A percentile compares a stretch with the other conserved stretches of the same genome.
Evolutionary conservation across 1,140 invertebrate genomes (phyloP).

Genomic region (Polypedilum vanderplanki): DNA sequence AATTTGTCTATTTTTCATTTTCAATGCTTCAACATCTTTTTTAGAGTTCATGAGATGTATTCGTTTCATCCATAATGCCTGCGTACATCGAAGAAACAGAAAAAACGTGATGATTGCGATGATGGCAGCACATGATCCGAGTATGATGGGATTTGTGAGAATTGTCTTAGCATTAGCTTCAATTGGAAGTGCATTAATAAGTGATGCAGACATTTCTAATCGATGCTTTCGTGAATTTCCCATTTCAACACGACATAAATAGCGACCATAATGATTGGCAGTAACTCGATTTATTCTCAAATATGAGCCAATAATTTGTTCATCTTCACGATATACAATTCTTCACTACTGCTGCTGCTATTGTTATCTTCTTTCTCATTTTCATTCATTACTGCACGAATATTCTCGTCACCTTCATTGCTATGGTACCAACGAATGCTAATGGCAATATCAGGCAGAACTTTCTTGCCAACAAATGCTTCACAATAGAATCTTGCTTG

Average conservation of each 20-base stretch:
- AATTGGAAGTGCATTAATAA: constrained; percentile 24
- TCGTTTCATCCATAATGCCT: not conserved
- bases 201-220: constrained; percentile 30
- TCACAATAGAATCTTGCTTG: constrained; percentile 62
- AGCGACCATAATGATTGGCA: constrained; percentile 58
- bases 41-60: too few relatives aligned
- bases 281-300: constrained; percentile 53
- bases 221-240: constrained; percentile 29
- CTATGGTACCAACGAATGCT: constrained; percentile 30
- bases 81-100: not conserved
- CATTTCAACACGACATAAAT: constrained; percentile 48
- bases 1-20: too few relatives aligned
- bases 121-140: not conserved
- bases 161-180: not conserved
- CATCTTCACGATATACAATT: constrained; percentile 54
- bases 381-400: constrained; percentile 4
- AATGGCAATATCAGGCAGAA: constrained; percentile 29
- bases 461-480: constrained; percentile 58
- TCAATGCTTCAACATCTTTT: too few relatives aligned
- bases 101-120: not conserved
- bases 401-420: constrained; percentile 1
- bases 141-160: not conserved
- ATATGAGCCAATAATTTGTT: constrained; percentile 62
- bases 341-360: not conserved
- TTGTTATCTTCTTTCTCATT: not conserved